Conservation (phyloP, 2,113 vertebrate species). For the Pedionomus torquatus region DNA sequence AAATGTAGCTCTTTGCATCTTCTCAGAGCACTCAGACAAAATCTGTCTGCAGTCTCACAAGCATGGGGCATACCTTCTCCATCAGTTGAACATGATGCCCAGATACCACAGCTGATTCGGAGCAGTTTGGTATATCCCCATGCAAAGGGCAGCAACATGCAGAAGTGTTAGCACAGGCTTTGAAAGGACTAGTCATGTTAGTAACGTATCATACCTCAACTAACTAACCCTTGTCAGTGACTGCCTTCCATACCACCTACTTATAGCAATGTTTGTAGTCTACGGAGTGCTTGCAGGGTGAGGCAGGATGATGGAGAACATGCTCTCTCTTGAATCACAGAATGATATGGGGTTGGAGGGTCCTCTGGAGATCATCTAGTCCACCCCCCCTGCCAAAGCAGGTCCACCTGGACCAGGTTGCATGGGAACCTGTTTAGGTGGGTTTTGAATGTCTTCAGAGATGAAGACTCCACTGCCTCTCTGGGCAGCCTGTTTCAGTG, state of each 20-base stretch:
- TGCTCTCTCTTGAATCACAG: neutral
- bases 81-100: neutral
- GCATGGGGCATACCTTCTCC: neutral
- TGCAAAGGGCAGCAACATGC: rapidly evolving
- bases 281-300: neutral
- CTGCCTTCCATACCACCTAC: neutral
- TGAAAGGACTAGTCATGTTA: neutral
- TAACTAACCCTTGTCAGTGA: neutral
- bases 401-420: too few species aligned
- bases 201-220: neutral
- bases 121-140: neutral
- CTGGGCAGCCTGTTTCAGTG: too few species aligned
- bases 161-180: neutral
- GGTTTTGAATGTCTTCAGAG: too few species aligned
- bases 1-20: neutral
- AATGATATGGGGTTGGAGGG: too few species aligned
- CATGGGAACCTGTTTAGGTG: too few species aligned
- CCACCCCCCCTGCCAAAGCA: too few species aligned
- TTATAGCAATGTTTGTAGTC: neutral
- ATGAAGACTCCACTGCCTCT: too few species aligned
- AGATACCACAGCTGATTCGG: neutral
- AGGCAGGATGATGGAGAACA: neutral
- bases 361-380: too few species aligned
- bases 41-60: neutral
- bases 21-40: neutral